Conservation (phyloP, 2,113 vertebrate species). For the Cyphomyrus plagiostoma region DNA sequence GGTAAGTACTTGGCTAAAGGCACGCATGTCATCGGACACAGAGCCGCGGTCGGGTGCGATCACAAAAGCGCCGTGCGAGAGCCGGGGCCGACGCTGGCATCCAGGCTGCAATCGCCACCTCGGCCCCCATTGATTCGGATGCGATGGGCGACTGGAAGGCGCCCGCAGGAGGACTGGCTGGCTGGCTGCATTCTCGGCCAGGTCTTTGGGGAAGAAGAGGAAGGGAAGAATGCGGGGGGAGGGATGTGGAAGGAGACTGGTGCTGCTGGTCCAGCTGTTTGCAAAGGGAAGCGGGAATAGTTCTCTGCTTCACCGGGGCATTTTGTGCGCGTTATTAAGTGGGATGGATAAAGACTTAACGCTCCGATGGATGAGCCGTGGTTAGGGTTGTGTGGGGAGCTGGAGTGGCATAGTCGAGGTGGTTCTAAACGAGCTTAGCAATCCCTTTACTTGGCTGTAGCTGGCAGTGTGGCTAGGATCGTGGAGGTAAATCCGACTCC, state of each 20-base stretch:
- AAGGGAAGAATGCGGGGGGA: constrained; percentile 41
- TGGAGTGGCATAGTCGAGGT: neutral
- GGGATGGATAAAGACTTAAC: neutral
- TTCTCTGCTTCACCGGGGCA: neutral
- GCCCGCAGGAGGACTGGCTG: constrained; percentile 14
- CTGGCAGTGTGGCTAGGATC: neutral
- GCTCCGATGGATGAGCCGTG: neutral
- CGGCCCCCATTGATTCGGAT: constrained; percentile 19
- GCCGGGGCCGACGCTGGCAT: neutral
- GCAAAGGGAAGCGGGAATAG: constrained; percentile 27
- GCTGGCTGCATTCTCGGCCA: constrained; percentile 36
- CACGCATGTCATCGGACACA: constrained; percentile 6
- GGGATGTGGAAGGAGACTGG: constrained; percentile 41
- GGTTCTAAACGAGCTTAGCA: neutral
- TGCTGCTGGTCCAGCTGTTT: constrained; percentile 7
- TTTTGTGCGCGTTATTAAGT: neutral
- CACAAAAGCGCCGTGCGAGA: neutral
- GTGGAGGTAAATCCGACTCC: neutral
- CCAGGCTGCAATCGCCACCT: neutral
- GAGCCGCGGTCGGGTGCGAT: neutral
- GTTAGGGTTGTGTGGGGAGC: neutral
- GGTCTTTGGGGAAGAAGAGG: constrained; percentile 37
- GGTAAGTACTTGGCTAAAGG: neutral
- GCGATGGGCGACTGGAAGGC: constrained; percentile 13
- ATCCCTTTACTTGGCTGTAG: neutral